Evolutionary conservation across 2,113 vertebrate species (phyloP).

Genomic region (Alethe castanea): DNA sequence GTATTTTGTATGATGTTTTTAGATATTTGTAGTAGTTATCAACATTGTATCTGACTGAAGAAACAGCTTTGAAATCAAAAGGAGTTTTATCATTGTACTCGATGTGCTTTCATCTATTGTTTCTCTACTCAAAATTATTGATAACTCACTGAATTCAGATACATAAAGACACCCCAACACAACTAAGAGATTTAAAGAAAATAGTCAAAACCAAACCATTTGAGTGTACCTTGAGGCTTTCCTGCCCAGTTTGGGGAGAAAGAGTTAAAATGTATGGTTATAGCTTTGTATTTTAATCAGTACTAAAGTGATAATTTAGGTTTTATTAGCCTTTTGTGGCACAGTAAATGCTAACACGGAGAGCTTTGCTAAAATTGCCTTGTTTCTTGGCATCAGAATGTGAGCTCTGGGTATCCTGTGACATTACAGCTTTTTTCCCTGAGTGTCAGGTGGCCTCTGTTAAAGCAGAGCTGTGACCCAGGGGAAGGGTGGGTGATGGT

Average conservation of each 20-base stretch:
- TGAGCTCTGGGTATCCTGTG: neutral
- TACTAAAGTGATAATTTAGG: neutral
- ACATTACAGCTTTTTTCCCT: rapidly evolving
- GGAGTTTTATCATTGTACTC: neutral
- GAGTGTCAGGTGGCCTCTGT: neutral
- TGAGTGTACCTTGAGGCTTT: neutral
- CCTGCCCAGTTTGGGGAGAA: neutral
- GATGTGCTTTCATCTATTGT: neutral
- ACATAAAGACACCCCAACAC: neutral
- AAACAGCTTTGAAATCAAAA: neutral
- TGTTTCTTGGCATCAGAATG: neutral
- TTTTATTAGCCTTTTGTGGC: neutral
- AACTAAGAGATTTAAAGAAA: neutral
- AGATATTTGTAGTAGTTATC: neutral
- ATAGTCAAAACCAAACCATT: neutral
- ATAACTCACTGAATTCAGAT: neutral
- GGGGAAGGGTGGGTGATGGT: rapidly evolving
- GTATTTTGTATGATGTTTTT: neutral
- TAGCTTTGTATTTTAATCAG: neutral
- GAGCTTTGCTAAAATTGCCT: neutral
- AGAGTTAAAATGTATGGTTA: neutral
- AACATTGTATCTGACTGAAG: neutral
- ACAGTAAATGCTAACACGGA: neutral
- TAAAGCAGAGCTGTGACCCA: rapidly evolving
- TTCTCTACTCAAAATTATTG: neutral